Evolutionary conservation across 2,888 invertebrate genomes (phyloP).

Genomic region (Andricus quercusramuli): DNA sequence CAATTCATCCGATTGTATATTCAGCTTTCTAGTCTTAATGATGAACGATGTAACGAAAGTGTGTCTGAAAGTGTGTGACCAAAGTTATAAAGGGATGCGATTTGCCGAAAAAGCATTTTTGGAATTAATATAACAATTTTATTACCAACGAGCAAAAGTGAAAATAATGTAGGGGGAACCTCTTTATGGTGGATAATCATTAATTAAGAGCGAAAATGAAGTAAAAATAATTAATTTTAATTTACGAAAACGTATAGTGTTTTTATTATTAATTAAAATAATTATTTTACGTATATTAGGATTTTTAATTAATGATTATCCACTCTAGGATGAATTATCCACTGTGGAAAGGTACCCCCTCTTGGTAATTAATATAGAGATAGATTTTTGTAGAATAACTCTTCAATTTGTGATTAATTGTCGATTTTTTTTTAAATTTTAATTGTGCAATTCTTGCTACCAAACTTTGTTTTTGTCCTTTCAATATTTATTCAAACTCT

Average conservation of each 20-base stretch:
- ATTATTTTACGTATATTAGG: too few species aligned
- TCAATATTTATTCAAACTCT: background rate
- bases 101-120: slow-evolving; percentile 56
- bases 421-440: background rate
- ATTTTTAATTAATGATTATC: too few species aligned
- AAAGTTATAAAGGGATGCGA: slow-evolving; percentile 55
- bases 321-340: too few species aligned
- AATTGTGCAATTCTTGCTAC: slow-evolving; percentile 6
- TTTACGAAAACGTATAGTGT: too few species aligned
- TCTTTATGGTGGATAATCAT: too few species aligned
- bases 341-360: too few species aligned
- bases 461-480: background rate
- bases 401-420: background rate
- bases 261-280: too few species aligned
- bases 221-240: too few species aligned
- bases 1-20: slow-evolving; percentile 64
- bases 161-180: background rate
- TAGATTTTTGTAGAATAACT: background rate
- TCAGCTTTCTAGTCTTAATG: slow-evolving; percentile 73
- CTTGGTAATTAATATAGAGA: background rate
- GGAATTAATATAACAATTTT: background rate
- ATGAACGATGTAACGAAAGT: slow-evolving; percentile 56
- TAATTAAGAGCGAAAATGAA: too few species aligned
- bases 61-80: slow-evolving; percentile 49
- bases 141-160: background rate